Evolutionary conservation across 2,888 invertebrate species (phyloP).

Genomic region (Lapara coniferarum): DNA sequence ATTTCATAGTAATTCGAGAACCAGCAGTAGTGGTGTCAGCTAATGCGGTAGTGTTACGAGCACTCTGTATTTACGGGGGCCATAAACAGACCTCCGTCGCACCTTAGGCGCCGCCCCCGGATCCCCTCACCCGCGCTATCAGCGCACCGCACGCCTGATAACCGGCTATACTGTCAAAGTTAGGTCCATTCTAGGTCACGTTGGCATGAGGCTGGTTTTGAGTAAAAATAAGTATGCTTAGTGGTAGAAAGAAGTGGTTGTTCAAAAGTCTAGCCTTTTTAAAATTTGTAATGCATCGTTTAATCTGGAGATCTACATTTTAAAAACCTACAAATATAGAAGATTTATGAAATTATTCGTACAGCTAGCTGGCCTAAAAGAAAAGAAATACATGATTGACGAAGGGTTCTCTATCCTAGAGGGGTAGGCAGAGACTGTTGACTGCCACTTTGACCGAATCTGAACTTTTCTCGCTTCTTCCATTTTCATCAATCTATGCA

Average conservation of each 20-base stretch:
- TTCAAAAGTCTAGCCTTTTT: not conserved
- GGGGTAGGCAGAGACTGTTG: no score
- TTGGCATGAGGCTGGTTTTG: not conserved
- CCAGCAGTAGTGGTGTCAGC: constrained; percentile 40
- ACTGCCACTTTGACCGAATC: no score
- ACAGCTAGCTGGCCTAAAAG: no score
- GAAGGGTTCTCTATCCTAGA: no score
- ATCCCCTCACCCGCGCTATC: constrained; percentile 22
- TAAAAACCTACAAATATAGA: not conserved
- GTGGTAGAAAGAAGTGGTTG: no score
- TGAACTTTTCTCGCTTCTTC: no score
- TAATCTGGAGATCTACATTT: not conserved
- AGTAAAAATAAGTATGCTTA: no score
- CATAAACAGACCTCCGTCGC: constrained; percentile 64
- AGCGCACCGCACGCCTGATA: constrained; percentile 7
- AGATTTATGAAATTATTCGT: no score
- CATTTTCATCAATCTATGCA: no score
- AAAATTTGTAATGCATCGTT: not conserved
- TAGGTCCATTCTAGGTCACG: no score
- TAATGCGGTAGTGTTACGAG: constrained; percentile 69
- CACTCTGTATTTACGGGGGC: constrained; percentile 69
- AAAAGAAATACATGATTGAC: no score
- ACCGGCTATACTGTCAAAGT: not conserved
- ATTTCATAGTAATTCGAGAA: constrained; percentile 38
- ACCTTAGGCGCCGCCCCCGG: constrained; percentile 40